Base-by-base conservation (phyloP, 2,888 invertebrate species). In the Leptopilina drosophilae region DNA sequence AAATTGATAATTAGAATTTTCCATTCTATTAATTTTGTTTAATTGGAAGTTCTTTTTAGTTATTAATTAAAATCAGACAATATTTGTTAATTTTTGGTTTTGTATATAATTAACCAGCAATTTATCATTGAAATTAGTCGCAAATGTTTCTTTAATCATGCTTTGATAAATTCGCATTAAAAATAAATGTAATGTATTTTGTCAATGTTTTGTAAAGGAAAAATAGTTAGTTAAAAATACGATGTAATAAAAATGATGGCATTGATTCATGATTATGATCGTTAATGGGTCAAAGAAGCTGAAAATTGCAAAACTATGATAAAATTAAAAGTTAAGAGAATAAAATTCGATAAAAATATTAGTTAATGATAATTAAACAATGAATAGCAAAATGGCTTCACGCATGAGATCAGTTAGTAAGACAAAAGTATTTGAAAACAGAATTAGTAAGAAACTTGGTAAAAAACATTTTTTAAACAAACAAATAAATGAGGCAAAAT, bases 201-300 rank as follows among this genome's bases (percentile, higher is more conserved):
- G 12, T 49, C 0, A 9, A 11, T 20, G 42, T 42, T 40, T 40
- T 65, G 65, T 67, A 46, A n/a, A 42, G 46, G 66, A 5, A 40
- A 20, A 11, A 46, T 42, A n/a, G 66, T 69, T 69, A 69, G 67
- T 69, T 49, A 14, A 8, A 33, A 67, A 49, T 20, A 46, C 46
- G 46, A 20, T n/a, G 53, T 26, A 49, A 33, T 14, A 26, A 49
- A 49, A 67, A 46, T 49, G 20, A 12, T 20, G 11, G 46, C 49
- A 59, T 12, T 59, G 62, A 62, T 62, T 62, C 20, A 15, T 62
- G 9, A 9, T 62, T 8, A 15, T 62, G 62, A 62, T 20, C 62
- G 20, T 15, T 62, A n/a, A 62, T 20, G 15, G 20, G 20, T 7
- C 20, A 20, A 62, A 6, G 62, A 62, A 42, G 42, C 42, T 42